Evolutionary conservation across 2,797 vertebrate species (phyloP).

Genomic region (Danio tinwini): DNA sequence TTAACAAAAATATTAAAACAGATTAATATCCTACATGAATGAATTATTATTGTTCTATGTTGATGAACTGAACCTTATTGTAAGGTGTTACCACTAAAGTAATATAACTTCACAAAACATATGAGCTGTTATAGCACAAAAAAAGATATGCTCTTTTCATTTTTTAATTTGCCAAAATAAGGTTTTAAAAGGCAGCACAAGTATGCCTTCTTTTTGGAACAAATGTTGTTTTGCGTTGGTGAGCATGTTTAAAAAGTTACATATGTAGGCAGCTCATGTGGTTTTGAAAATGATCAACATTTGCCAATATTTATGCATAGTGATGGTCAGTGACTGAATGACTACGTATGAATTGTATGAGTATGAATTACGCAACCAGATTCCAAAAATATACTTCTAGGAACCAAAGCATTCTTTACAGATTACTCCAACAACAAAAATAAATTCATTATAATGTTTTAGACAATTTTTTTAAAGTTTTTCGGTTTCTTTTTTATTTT

Average conservation of each 20-base stretch:
- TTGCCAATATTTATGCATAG: not conserved
- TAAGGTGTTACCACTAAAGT: not conserved
- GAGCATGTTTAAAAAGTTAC: not conserved
- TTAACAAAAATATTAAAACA: not conserved
- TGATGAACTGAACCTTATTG: not conserved
- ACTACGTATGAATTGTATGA: too few relatives aligned
- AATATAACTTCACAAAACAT: not conserved
- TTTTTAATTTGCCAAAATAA: not conserved
- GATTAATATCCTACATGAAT: not conserved
- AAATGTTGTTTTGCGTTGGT: not conserved
- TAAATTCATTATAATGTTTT: too few relatives aligned
- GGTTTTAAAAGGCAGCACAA: not conserved
- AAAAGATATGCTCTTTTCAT: not conserved
- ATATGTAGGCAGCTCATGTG: not conserved
- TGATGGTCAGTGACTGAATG: too few relatives aligned
- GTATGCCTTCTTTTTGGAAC: not conserved
- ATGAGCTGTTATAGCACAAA: not conserved
- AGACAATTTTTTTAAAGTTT: too few relatives aligned
- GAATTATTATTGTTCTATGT: not conserved
- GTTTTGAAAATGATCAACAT: not conserved
- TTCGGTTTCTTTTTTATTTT: too few relatives aligned
- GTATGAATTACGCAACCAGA: too few relatives aligned
- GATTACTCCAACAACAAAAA: too few relatives aligned
- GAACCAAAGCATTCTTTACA: too few relatives aligned
- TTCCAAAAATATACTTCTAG: too few relatives aligned